phyloP scores from a whole-genome alignment of 2,797 vertebrate genomes.

The Liparis tanakae region DNA sequence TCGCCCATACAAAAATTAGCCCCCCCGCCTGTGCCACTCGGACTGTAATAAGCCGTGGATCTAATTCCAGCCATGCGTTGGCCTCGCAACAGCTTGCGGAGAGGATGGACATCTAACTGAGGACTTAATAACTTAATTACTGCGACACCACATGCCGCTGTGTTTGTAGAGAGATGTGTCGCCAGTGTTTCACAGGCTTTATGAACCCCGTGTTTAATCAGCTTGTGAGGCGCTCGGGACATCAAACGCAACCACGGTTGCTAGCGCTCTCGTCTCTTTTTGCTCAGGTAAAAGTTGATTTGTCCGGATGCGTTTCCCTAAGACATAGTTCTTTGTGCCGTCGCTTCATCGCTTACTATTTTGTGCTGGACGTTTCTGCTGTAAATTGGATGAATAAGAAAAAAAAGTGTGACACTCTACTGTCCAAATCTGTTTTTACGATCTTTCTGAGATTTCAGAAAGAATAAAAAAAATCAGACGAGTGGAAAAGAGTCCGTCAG shows the following conservation, averaged over 20 bases:
- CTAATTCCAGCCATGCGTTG: conserved; percentile 68
- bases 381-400: conserved; percentile 38
- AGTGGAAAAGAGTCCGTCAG: conserved; percentile 20
- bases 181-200: conserved; percentile 46
- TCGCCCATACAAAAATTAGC: conserved; percentile 59
- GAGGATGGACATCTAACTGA: conserved; percentile 49
- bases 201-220: conserved; percentile 63
- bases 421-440: conserved; percentile 27
- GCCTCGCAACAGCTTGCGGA: conserved; percentile 48
- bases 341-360: conserved; percentile 35
- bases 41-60: conserved; percentile 51
- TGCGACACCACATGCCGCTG: conserved; percentile 47
- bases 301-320: conserved; percentile 33
- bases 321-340: not conserved
- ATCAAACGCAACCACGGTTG: conserved; percentile 61
- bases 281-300: conserved; percentile 49
- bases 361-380: conserved; percentile 40
- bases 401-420: not conserved
- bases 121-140: conserved; percentile 68
- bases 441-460: not conserved
- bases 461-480: not conserved
- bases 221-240: conserved; percentile 45
- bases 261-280: conserved; percentile 48
- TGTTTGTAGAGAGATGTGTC: conserved; percentile 35
- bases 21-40: conserved; percentile 46